phyloP scores from a whole-genome alignment of 1,140 invertebrate species.

The Polyergus mexicanus region DNA sequence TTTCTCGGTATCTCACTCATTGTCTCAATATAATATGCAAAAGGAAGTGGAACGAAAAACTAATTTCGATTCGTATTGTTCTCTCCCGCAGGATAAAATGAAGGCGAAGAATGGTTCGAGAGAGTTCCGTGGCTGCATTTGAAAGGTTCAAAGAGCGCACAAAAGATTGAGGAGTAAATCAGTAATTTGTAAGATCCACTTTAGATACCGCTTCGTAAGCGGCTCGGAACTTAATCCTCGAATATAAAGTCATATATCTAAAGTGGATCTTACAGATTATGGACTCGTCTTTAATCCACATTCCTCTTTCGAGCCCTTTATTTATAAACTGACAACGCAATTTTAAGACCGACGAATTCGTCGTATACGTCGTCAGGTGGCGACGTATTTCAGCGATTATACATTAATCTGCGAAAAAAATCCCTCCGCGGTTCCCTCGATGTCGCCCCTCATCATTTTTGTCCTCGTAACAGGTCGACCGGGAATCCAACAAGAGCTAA shows the following conservation, averaged over 20 bases:
- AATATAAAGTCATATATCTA: constrained; percentile 26
- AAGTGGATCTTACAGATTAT: constrained; percentile 29
- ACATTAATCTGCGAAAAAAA: constrained; percentile 62
- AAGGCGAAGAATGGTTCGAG: neutral
- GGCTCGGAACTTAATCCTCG: constrained; percentile 17
- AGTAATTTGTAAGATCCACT: constrained; percentile 39
- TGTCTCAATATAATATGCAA: neutral
- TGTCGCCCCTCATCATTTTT: neutral
- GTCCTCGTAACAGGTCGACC: constrained; percentile 48
- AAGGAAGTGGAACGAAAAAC: neutral
- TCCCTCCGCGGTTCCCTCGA: neutral
- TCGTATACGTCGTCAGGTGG: neutral
- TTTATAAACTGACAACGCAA: neutral
- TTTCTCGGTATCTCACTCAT: neutral
- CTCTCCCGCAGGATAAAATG: neutral
- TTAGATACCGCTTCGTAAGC: constrained; percentile 25
- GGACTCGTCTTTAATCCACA: neutral
- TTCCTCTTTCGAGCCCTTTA: neutral
- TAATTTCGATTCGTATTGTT: constrained; percentile 5
- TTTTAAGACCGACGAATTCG: neutral
- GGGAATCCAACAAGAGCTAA: constrained; percentile 8
- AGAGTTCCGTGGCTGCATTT: neutral
- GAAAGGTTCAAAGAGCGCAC: neutral
- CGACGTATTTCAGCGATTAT: constrained; percentile 14
- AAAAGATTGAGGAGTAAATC: neutral